A percentile compares a stretch with the other conserved stretches of the same genome.
Conservation (phyloP, 2,797 vertebrate genomes). For the Oceanodroma leucorhoa region DNA sequence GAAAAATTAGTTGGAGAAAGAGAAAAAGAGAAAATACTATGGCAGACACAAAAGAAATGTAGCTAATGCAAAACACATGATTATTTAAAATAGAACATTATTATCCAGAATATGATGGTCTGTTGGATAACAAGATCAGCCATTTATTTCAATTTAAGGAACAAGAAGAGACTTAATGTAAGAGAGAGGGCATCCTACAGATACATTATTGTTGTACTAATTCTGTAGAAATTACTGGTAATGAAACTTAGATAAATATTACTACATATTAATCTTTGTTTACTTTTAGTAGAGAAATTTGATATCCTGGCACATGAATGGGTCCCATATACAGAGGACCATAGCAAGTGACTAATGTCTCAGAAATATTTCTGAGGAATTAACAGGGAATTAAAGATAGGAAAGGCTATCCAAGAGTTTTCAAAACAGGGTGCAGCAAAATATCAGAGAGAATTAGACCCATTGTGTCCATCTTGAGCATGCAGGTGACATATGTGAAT, state of each 20-base stretch:
- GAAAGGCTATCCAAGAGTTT: neutral
- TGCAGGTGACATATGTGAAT: neutral
- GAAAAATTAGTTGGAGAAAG: neutral
- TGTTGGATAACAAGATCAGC: neutral
- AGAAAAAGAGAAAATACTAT: neutral
- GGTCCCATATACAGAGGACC: neutral
- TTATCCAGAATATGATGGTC: neutral
- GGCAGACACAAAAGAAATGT: neutral
- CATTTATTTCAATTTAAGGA: neutral
- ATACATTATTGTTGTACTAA: neutral
- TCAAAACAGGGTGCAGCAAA: neutral
- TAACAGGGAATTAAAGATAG: neutral
- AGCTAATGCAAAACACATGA: neutral
- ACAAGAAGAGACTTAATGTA: neutral
- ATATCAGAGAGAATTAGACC: neutral
- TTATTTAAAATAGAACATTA: neutral
- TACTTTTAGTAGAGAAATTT: neutral
- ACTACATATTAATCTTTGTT: neutral
- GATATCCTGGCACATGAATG: neutral
- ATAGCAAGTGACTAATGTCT: neutral
- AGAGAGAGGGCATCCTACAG: neutral
- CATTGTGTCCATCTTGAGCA: neutral
- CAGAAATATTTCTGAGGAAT: neutral
- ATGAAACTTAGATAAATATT: neutral
- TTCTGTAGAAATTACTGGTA: neutral